phyloP scores from a whole-genome alignment of 2,113 vertebrate species.

The Forbesichthys papilliferus region DNA sequence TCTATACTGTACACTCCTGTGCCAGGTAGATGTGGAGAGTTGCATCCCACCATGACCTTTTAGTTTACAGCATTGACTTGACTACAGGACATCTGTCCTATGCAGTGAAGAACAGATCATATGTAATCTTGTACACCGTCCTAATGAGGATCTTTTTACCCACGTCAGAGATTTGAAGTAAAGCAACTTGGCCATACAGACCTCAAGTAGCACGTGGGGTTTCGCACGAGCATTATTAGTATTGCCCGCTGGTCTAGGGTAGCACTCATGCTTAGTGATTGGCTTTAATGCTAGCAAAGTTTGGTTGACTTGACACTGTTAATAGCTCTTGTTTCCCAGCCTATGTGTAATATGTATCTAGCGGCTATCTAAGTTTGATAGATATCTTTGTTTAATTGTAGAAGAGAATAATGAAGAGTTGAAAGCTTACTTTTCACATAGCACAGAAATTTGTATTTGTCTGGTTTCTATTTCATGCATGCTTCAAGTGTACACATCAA shows the following conservation, averaged over 20 bases:
- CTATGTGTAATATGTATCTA: background rate
- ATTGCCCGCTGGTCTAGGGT: conserved; percentile 39
- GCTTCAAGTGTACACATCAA: conserved; percentile 14
- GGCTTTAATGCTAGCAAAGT: conserved; percentile 31
- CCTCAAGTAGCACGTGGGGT: conserved; percentile 57
- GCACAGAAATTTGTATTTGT: too few species aligned
- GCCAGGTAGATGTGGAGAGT: background rate
- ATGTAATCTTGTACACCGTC: conserved; percentile 59
- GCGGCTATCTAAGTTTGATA: background rate
- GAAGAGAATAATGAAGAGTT: background rate
- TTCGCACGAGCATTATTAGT: conserved; percentile 65
- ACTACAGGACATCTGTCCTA: conserved; percentile 28
- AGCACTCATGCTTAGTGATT: conserved; percentile 30
- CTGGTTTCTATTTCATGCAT: background rate
- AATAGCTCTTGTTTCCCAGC: background rate
- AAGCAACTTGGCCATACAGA: conserved; percentile 41
- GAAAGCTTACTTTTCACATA: background rate
- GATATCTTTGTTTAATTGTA: conserved; percentile 6
- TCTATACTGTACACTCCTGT: background rate
- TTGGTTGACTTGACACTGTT: conserved; percentile 45
- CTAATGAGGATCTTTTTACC: conserved; percentile 54
- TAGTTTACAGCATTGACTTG: conserved; percentile 19
- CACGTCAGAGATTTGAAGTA: conserved; percentile 54
- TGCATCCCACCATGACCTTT: background rate
- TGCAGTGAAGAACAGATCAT: conserved; percentile 37